Base-by-base conservation (phyloP, 1,140 invertebrate genomes). In the Microplitis demolitor region DNA sequence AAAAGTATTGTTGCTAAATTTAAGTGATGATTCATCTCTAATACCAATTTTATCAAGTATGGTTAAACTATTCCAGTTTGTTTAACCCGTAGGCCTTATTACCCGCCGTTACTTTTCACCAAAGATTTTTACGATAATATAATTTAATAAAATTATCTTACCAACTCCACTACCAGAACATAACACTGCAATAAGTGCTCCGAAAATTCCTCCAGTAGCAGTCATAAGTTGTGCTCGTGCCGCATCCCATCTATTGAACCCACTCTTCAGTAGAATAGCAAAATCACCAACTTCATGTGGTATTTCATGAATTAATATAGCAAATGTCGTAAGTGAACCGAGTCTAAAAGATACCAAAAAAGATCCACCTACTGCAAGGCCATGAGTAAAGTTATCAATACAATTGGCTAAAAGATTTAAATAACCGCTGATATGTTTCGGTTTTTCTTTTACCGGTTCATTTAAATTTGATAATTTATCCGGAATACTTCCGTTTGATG, bases 231-330 rank as follows among this genome's bases (percentile, higher is more conserved):
- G 97, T 16, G 96, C 96, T 84, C 93, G 94, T 0, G 96, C 96
- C 9, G 97, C 97, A 79, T 96, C 93, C 95, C 95, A 97, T 74
- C 95, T 88, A 63, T 92, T 93, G 86, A 99, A 98, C 0, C 97
- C 95, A 64, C 94, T 94, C 75, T 90, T 93, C n/a, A 99, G 87
- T n/a, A 99, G 87, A 79, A 99, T 98, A 4, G 97, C 97, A 87
- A 99, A 99, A 85, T 99, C 97, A 0, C 96, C 97, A 35, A 99
- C 93, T 85, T 99, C 98, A 83, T 99, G 98, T 0, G 98, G 98
- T 76, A 99, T 96, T 88, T 99, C 97, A 81, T 99, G 97, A n/a
- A 97, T 90, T 86, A 97, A 86, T 76, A 99, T 99, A 61, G 97
- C 97, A 77, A 97, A 92, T 0, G 97, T 98, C 5, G 97, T 98